Evolutionary conservation across 2,888 invertebrate genomes (phyloP).

Genomic region (Adelphocoris suturalis): DNA sequence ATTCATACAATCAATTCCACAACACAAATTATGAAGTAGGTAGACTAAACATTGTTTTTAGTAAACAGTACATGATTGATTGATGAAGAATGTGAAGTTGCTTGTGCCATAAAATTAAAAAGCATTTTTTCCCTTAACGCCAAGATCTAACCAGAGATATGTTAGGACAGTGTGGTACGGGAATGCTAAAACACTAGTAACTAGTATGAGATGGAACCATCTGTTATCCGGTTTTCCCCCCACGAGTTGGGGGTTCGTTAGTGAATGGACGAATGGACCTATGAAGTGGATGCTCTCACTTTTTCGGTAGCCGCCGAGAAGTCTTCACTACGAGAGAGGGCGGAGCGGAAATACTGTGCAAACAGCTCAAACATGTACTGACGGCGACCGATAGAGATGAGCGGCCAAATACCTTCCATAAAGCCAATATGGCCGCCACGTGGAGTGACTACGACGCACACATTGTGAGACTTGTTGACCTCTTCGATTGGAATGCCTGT

Average conservation of each 20-base stretch:
- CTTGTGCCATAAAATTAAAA: not conserved
- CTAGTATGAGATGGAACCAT: not conserved
- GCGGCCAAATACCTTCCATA: constrained; percentile 87
- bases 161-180: not conserved
- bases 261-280: not conserved
- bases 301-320: constrained; percentile 57
- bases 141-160: constrained; percentile 26
- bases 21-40: too few species aligned
- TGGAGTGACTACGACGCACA: constrained; percentile 87
- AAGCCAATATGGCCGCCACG: constrained; percentile 91
- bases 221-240: not conserved
- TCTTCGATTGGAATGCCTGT: constrained; percentile 84
- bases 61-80: too few species aligned
- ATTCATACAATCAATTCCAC: too few species aligned
- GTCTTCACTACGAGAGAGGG: constrained; percentile 78
- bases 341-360: constrained; percentile 83
- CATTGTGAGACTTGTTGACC: constrained; percentile 82
- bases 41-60: too few species aligned
- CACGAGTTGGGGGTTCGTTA: not conserved
- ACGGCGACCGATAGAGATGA: constrained; percentile 78
- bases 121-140: not conserved
- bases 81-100: not conserved
- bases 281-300: constrained; percentile 62
- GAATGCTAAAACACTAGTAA: constrained; percentile 12
- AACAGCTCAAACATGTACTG: constrained; percentile 84